phyloP scores from a whole-genome alignment of 2,888 invertebrate species.

The Hyposoter dolosus region DNA sequence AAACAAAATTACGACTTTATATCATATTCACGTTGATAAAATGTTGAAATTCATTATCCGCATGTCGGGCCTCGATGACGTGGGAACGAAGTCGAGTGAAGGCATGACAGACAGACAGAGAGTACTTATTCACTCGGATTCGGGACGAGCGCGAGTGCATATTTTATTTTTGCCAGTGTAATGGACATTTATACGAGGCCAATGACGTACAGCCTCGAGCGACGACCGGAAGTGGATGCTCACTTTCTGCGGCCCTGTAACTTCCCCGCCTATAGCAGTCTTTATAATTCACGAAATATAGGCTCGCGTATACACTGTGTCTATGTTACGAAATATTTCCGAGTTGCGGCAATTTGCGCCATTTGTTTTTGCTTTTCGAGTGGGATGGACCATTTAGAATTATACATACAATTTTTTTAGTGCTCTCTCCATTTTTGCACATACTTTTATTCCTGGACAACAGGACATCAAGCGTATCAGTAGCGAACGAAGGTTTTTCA shows the following conservation, averaged over 20 bases:
- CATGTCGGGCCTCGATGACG: background rate
- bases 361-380: slow-evolving; percentile 25
- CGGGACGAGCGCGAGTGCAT: slow-evolving; percentile 25
- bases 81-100: background rate
- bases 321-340: slow-evolving; percentile 70
- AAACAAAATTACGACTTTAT: background rate
- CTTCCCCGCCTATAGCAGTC: background rate
- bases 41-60: background rate
- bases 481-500: background rate
- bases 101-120: background rate
- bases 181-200: slow-evolving; percentile 45
- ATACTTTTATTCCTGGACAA: slow-evolving; percentile 48
- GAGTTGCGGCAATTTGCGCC: slow-evolving; percentile 49
- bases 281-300: slow-evolving; percentile 17
- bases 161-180: slow-evolving; percentile 42
- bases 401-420: slow-evolving; percentile 23
- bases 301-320: slow-evolving; percentile 33
- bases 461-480: slow-evolving; percentile 24
- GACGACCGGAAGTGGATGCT: slow-evolving; percentile 20
- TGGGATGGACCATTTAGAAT: background rate
- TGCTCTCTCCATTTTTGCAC: slow-evolving; percentile 19
- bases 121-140: background rate
- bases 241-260: background rate
- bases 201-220: slow-evolving; percentile 25
- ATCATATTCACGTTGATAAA: background rate